A percentile compares a stretch with the other conserved stretches of the same genome.
Conservation (phyloP, 1,140 invertebrate genomes). For the Procambarus clarkii region DNA sequence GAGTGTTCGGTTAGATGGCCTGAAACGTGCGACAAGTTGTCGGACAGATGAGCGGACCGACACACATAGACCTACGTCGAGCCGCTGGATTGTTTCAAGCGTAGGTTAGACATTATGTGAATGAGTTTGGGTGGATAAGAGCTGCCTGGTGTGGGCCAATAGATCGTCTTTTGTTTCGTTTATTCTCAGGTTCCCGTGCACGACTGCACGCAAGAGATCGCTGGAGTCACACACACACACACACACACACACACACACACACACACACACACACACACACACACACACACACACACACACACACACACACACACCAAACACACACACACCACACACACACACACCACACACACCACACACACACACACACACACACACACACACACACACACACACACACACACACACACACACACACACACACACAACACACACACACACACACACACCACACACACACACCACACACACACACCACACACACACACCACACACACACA, state of each 20-base stretch:
- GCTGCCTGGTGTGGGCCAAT: too few species aligned
- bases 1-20: too few species aligned
- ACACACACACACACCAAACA: not conserved
- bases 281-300: slow-evolving; percentile 18
- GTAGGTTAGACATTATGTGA: too few species aligned
- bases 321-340: slow-evolving; percentile 20
- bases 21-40: too few species aligned
- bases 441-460: too few species aligned
- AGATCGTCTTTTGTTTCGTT: too few species aligned
- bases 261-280: slow-evolving; percentile 24
- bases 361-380: not conserved
- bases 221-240: not conserved
- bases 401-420: slow-evolving; percentile 27
- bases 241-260: slow-evolving; percentile 25
- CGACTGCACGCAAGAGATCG: not conserved
- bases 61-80: too few species aligned
- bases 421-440: slow-evolving; percentile 17
- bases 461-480: not conserved
- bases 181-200: too few species aligned
- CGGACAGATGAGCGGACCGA: too few species aligned
- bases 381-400: slow-evolving; percentile 20
- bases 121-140: too few species aligned
- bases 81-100: too few species aligned
- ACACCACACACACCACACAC: slow-evolving; percentile 18
- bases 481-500: slow-evolving; percentile 25